Base-by-base conservation (phyloP, 2,888 invertebrate species). In the Seira ritae region DNA sequence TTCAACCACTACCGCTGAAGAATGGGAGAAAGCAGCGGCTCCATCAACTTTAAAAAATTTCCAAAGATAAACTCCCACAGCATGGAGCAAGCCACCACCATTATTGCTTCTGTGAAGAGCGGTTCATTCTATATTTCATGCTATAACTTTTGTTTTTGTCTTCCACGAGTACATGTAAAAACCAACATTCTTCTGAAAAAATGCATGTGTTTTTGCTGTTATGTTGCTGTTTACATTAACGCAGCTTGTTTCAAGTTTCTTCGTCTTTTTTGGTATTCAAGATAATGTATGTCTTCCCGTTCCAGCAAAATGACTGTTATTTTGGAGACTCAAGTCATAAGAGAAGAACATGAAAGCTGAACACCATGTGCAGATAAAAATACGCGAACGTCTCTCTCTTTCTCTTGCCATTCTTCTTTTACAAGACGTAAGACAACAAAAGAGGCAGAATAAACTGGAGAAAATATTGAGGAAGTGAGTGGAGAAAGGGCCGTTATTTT, bases 161-260 rank as follows among this genome's bases (percentile, higher is more conserved):
- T n/a, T n/a, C n/a, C n/a, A n/a, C n/a, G n/a, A n/a, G n/a, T n/a
- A n/a, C n/a, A n/a, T n/a, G n/a, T n/a, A n/a, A n/a, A n/a, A n/a
- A 42, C 42, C 42, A 42, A 42, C 42, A 42, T 42, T n/a, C n/a
- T n/a, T n/a, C n/a, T n/a, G n/a, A n/a, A n/a, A n/a, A n/a, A n/a
- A n/a, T 42, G 42, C 12, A 42, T 12, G 6, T 42, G 12, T 42
- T 42, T 12, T 42, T 42, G 42, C 6, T 4, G 4, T 42, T 42
- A 12, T 42, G 42, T 42, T 42, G 42, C 42, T 42, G 12, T 12
- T 8, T 42, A 42, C 42, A 42, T 42, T 42, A 42, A 12, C 42
- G 12, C 77, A 77, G 77, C 77, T 77, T 72, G 71, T 66, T 73
- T 68, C 50, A 80, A 68, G 72, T 71, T 65, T n/a, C n/a, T n/a